Evolutionary conservation across 2,888 invertebrate genomes (phyloP).

Genomic region (Lissonota sp.): DNA sequence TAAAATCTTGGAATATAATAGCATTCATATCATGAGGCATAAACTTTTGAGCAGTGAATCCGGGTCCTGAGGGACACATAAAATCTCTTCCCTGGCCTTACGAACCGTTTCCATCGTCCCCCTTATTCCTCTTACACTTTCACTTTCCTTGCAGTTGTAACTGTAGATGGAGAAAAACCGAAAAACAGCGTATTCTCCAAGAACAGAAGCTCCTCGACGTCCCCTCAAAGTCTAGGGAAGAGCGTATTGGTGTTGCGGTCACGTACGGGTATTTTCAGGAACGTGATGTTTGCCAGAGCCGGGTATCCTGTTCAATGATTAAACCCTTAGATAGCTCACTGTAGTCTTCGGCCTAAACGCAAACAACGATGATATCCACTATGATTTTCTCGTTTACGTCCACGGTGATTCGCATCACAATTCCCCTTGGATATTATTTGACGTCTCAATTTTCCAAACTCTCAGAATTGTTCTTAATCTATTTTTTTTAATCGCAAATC

Average conservation of each 20-base stretch:
- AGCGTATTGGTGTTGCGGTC: slow-evolving; percentile 76
- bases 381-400: slow-evolving; percentile 6
- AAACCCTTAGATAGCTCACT: slow-evolving; percentile 69
- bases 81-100: slow-evolving; percentile 37
- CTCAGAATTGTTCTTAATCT: background rate
- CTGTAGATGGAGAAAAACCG: slow-evolving; percentile 18
- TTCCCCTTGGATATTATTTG: background rate
- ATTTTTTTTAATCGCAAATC: too few relatives aligned
- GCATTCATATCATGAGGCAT: too few relatives aligned
- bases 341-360: slow-evolving; percentile 9
- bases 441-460: background rate
- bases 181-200: slow-evolving; percentile 12
- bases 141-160: slow-evolving; percentile 18
- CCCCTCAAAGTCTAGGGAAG: background rate
- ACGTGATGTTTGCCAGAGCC: slow-evolving; percentile 79
- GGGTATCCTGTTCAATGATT: slow-evolving; percentile 77
- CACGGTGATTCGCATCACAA: background rate
- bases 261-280: slow-evolving; percentile 80
- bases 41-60: slow-evolving; percentile 26
- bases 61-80: slow-evolving; percentile 65
- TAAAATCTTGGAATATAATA: too few relatives aligned
- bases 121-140: slow-evolving; percentile 25
- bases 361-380: slow-evolving; percentile 16
- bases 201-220: slow-evolving; percentile 2
- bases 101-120: slow-evolving; percentile 19